Evolutionary conservation across 2,797 vertebrate species (phyloP), one percentile per base, ranked within the genome.

Genomic region (Dendrocincla tyrannina): DNA sequence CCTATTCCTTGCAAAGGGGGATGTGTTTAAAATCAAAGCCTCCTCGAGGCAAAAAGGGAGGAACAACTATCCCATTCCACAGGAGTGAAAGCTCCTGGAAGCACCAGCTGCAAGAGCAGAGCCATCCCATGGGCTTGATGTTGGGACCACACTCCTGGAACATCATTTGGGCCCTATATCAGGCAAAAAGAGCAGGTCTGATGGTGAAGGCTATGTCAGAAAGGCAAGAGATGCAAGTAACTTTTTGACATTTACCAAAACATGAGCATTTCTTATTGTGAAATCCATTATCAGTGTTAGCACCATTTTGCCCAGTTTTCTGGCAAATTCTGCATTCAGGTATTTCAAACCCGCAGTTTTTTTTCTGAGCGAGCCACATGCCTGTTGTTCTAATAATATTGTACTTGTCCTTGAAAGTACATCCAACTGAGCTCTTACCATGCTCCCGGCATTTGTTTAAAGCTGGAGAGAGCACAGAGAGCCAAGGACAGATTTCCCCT

Each of bases 401-500:
- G 23, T 13, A 25, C 42, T 81, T 66, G 84, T 88, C 93, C 95
- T 97, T 96, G 93, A 85, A 42, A 92, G 67, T 0, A 20, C 44
- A 44, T 77, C 74, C 62, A 73, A 7, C 50, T 68, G 63, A 59
- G 58, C 62, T 11, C 63, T 63, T 33, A 30, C 20, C 16, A 24
- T 9, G 72, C 70, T 78, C 74, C 68, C 5, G 53, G 25, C 2
- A 4, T 42, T 73, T 87, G 35, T 84, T 90, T 52, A 32, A n/a
- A 77, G 63, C 74, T 3, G 58, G 42, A 59, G 44, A 30, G 79
- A 53, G 46, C 52, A 6, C 11, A 2, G 73, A 87, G 50, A 62
- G 35, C 82, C 96, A 96, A 93, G 92, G 91, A 84, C 69, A 67
- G 23, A 32, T 58, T 91, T 75, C 46, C 72, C 33, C 9, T 73